Base-by-base conservation (phyloP, 2,888 invertebrate genomes). In the Chloromyia formosa region DNA sequence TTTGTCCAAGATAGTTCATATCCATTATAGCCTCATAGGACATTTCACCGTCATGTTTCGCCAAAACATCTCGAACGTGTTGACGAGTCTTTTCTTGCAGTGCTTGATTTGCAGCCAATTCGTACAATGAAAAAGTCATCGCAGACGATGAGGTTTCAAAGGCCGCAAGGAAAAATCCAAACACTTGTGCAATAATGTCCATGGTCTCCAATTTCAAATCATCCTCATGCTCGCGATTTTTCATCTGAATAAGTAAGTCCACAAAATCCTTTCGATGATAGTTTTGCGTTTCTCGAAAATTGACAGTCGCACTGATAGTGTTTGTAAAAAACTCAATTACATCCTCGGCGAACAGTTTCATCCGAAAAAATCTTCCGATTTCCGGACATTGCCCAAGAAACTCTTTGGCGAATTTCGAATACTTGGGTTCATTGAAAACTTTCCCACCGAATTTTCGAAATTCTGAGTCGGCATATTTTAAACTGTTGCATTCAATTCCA, bases 121-220 rank as follows among this genome's bases (percentile, higher is more conserved):
- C 87, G 77, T 85, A 88, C 14, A 88, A 79, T 1, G 84, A 84
- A 76, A 89, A 90, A 75, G 88, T 87, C 2, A 91, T 86, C 0
- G 89, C 87, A 0, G 90, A 87, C 0, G 91, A 90, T 0, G 89
- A 89, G 0, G 91, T 90, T 80, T 90, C 90, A 77, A 90, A 89
- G 0, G 91, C 91, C 12, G 90, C 83, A 23, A 83, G 58, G 9
- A 84, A 79, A 71, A 84, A 84, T 1, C 81, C 80, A 77, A 84
- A 85, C 0, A 81, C 80, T 56, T 85, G 84, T 0, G 84, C 85
- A 0, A 82, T 81, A 16, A 85, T 81, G 75, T 84, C 80, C 22
- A 82, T 80, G 2, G 78, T 77, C 0, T 83, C 75, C 1, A 80
- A 23, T 18, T 71, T 22, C 2, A 23, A 23, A 16, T 35, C 35